Percentiles rank a stretch among this genome's conserved stretches.
Conservation (phyloP, 2,797 vertebrate genomes). For the Craterocephalus amniculus region DNA sequence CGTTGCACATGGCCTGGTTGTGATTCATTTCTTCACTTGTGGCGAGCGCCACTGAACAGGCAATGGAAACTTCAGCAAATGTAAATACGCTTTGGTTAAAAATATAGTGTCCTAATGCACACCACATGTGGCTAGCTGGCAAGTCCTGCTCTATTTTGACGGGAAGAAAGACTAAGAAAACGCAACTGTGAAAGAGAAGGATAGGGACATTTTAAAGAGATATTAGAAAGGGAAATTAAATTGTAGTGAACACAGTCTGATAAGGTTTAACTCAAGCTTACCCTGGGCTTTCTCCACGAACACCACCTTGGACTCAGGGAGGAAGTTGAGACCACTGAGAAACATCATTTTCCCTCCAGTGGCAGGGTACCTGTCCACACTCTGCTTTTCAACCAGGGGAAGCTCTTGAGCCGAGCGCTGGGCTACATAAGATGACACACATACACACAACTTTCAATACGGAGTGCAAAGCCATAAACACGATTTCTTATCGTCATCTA, state of each 20-base stretch:
- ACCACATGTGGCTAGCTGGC: conserved; percentile 87
- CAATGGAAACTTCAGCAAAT: conserved; percentile 90
- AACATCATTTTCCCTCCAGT: conserved; percentile 94
- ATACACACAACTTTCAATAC: conserved; percentile 34
- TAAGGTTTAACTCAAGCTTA: conserved; percentile 69
- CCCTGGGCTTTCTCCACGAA: conserved; percentile 99
- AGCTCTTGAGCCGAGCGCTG: conserved; percentile 98
- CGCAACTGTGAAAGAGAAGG: conserved; percentile 34
- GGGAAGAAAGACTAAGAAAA: conserved; percentile 73
- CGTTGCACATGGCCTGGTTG: conserved; percentile 79
- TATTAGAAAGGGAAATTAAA: conserved; percentile 54
- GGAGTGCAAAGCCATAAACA: conserved; percentile 25
- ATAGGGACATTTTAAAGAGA: conserved; percentile 57
- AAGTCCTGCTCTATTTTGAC: conserved; percentile 81
- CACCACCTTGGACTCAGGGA: conserved; percentile 97
- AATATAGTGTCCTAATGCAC: conserved; percentile 88
- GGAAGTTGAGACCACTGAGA: conserved; percentile 95
- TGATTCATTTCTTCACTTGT: conserved; percentile 86
- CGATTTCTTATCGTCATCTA: conserved; percentile 53
- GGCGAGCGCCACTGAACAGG: conserved; percentile 82
- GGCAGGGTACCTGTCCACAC: conserved; percentile 89
- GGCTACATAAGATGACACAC: conserved; percentile 78
- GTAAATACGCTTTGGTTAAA: conserved; percentile 89
- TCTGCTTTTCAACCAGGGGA: conserved; percentile 98
- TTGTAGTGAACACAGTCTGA: conserved; percentile 57